A percentile compares a stretch with the other conserved stretches of the same genome.
These are phyloP conservation scores for Chloropsis cyanopogon DNA, from an alignment of 2,113 vertebrate species.

Conservation along the genomic window DNA sequence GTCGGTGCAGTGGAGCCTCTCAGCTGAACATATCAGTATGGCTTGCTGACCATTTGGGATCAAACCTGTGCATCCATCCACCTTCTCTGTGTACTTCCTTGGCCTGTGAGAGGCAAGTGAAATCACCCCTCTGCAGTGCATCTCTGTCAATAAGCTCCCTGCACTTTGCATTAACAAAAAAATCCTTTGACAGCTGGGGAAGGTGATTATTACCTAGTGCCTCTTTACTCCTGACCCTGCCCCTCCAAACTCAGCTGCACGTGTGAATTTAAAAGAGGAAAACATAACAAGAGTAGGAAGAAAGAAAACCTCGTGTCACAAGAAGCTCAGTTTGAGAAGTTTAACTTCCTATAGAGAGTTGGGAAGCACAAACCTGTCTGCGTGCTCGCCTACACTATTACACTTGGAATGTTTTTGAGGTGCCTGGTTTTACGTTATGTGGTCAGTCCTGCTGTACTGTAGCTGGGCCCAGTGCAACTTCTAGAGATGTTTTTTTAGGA, in stretches of 20 bases:
- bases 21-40: neutral
- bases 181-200: constrained; percentile 13
- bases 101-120: neutral
- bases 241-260: neutral
- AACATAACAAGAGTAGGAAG: neutral
- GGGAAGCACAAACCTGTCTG: neutral
- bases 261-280: neutral
- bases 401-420: neutral
- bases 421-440: neutral
- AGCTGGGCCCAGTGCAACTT: neutral
- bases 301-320: neutral
- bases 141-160: constrained; percentile 29
- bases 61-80: neutral
- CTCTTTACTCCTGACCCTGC: neutral
- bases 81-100: neutral
- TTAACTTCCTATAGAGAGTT: neutral
- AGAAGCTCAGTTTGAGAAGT: neutral
- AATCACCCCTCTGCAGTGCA: neutral
- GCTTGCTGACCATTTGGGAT: constrained; percentile 24
- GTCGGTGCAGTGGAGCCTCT: neutral
- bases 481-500: neutral
- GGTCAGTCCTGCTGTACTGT: neutral
- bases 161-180: constrained; percentile 27
- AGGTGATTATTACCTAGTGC: constrained; percentile 3
- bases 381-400: neutral